Evolutionary conservation across 2,888 invertebrate genomes (phyloP).

Genomic region (Lasioglossum morio): DNA sequence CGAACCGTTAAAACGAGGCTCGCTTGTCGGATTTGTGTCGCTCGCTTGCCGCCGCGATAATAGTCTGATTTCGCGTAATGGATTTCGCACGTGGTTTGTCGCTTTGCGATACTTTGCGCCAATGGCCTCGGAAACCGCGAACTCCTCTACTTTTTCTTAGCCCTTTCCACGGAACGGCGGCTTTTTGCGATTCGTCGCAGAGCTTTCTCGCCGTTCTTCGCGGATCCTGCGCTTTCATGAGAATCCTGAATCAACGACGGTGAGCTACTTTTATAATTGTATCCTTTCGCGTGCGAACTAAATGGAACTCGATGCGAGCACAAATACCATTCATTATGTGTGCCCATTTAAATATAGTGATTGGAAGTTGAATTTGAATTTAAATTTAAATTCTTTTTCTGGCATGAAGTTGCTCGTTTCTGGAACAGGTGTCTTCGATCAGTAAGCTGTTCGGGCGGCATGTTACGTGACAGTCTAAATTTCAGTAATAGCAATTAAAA

Average conservation of each 20-base stretch:
- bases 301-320: neutral
- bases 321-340: neutral
- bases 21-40: constrained; percentile 52
- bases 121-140: neutral
- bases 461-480: constrained; percentile 26
- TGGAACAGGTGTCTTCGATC: constrained; percentile 10
- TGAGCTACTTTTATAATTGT: neutral
- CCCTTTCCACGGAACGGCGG: neutral
- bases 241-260: neutral
- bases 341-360: too few relatives aligned
- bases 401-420: constrained; percentile 36
- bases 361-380: too few relatives aligned
- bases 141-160: neutral
- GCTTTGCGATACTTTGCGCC: constrained; percentile 27
- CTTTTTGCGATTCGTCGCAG: neutral
- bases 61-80: constrained; percentile 49
- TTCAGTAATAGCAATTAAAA: constrained; percentile 6
- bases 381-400: too few relatives aligned
- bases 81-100: constrained; percentile 33
- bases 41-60: constrained; percentile 50
- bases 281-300: neutral
- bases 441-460: constrained; percentile 30
- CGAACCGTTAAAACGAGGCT: constrained; percentile 59
- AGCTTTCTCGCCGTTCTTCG: neutral
- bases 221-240: neutral